Evolutionary conservation across 2,797 vertebrate genomes (phyloP).

Genomic region (Cryptoblepharus egeriae): DNA sequence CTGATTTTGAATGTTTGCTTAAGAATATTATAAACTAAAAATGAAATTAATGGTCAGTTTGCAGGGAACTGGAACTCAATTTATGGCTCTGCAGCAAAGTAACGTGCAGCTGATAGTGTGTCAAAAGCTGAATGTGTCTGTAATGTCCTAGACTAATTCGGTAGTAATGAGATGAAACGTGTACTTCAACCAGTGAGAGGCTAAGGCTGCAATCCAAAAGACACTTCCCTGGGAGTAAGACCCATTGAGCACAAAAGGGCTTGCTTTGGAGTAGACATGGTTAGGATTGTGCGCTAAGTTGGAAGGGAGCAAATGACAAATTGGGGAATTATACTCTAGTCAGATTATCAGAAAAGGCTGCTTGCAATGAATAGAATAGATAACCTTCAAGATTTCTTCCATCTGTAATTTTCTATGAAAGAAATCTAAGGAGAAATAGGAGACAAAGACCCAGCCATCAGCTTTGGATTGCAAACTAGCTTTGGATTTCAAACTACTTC

Average conservation of each 20-base stretch:
- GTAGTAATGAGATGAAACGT: not conserved
- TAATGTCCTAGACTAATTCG: not conserved
- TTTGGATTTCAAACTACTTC: not conserved
- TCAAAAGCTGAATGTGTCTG: not conserved
- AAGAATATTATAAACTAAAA: not conserved
- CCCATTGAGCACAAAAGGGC: no score
- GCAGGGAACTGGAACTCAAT: not conserved
- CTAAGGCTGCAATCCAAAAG: no score
- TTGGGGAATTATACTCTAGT: no score
- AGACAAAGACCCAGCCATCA: not conserved
- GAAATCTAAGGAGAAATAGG: not conserved
- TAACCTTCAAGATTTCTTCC: no score
- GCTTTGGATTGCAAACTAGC: not conserved
- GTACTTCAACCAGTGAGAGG: not conserved
- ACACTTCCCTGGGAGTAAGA: no score
- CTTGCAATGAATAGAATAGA: no score
- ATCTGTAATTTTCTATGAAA: not conserved
- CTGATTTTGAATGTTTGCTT: not conserved
- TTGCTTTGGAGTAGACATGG: no score
- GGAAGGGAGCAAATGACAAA: no score
- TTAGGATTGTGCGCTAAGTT: no score
- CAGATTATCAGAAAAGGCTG: no score
- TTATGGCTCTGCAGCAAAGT: not conserved
- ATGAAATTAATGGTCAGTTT: not conserved
- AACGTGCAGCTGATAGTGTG: not conserved